phyloP scores from a whole-genome alignment of 2,888 invertebrate species.

The Gari tellinella region DNA sequence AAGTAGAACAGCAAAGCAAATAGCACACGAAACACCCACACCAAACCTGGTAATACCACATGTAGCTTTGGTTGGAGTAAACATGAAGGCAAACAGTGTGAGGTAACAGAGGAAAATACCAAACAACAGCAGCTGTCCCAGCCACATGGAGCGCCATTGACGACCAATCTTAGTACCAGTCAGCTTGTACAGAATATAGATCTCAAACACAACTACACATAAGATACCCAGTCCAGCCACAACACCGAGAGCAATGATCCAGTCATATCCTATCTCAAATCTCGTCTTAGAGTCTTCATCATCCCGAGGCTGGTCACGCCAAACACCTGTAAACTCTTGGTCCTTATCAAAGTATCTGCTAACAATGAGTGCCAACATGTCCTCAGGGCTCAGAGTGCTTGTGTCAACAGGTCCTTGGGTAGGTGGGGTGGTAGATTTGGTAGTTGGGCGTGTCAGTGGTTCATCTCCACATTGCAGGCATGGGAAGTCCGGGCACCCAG shows the following conservation, averaged over 20 bases:
- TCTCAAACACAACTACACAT: conserved; percentile 93
- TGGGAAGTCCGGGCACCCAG: conserved; percentile 51
- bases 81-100: conserved; percentile 84
- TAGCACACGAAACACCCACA: conserved; percentile 87
- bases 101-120: conserved; percentile 84
- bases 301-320: conserved; percentile 24
- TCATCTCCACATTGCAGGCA: conserved; percentile 67
- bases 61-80: conserved; percentile 83
- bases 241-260: conserved; percentile 95
- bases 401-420: conserved; percentile 11
- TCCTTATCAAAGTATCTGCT: conserved; percentile 58
- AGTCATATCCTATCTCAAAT: conserved; percentile 84
- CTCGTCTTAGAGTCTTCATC: conserved; percentile 51
- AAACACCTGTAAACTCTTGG: conserved; percentile 74
- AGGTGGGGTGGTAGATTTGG: conserved; percentile 28
- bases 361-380: conserved; percentile 25
- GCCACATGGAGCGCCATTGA: conserved; percentile 81
- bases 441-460: conserved; percentile 18
- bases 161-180: conserved; percentile 87
- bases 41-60: conserved; percentile 85
- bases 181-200: conserved; percentile 93
- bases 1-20: conserved; percentile 95
- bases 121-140: conserved; percentile 85
- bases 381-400: conserved; percentile 51
- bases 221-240: conserved; percentile 93